Base-by-base conservation (phyloP, 2,113 vertebrate species). In the Grallaria varia region DNA sequence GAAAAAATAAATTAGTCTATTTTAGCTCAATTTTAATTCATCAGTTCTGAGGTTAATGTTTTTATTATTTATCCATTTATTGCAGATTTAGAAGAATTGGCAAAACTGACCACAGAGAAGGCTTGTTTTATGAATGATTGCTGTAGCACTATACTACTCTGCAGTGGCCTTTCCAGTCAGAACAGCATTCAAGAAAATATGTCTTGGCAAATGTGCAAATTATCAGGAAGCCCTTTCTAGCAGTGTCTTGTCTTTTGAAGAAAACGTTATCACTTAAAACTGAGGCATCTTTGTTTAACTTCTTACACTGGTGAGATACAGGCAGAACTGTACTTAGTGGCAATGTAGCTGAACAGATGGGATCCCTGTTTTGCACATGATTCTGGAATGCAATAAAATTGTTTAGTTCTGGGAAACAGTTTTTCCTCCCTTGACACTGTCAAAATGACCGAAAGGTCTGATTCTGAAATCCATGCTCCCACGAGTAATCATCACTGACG, bases 371-470 rank as follows among this genome's bases (percentile, higher is more conserved):
- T 94, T 95, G 83, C 88, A 94, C 93, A 95, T 94, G 97, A 96
- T 90, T 93, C 64, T 97, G 97, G 97, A 98, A 98, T 98, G 96
- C 89, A 84, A 44, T 95, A 91, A 96, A 97, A 97, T 97, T 90
- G 64, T 83, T 93, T 96, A 58, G 91, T 96, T 96, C 95, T 95
- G 96, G 92, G 92, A 96, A 97, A 96, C n/a, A 94, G 85, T 84
- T 95, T 96, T 95, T 56, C 75, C 86, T 97, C 87, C 77, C 87
- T 42, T 95, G 93, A 85, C 75, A 56, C 50, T 91, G 71, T 82
- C 87, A 88, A 95, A 96, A 90, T 33, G 81, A 78, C 74, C 80
- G 74, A 75, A 83, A 71, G 68, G 75, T 72, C 80, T 83, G 58
- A 91, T 84, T 74, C 79, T 91, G 89, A 87, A 97, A 88, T 52